Base-by-base conservation (phyloP, 2,113 vertebrate genomes). In the Aspidoscelis tigris region DNA sequence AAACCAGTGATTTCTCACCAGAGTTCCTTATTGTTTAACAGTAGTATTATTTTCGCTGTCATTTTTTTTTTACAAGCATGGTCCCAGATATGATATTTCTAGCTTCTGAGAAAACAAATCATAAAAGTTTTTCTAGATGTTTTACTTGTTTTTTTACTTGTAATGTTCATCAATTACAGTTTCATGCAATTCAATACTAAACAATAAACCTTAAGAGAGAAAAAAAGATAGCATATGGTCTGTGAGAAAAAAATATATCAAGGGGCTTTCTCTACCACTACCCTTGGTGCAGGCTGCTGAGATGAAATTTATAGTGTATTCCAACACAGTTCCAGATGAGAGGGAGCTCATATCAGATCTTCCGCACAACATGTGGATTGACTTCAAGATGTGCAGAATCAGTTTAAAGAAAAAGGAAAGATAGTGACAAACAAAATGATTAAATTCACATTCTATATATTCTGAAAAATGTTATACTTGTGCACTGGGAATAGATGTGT, bases 41-140 rank as follows among this genome's bases (percentile, higher is more conserved):
- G 91, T 84, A 92, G 86, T 39, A 74, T 84, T 89, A 91, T 90
- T 90, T 88, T 93, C 65, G 89, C 90, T 93, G 91, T 92, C n/a
- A n/a, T n/a, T 92, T 90, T 86, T 92, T 93, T 83, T 55, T 0
- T 11, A 74, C 77, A 90, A 24, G 72, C 68, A 81, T 70, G 82
- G 70, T 76, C 74, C 84, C 81, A 81, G 76, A 90, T 0, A 0
- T 88, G 81, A 74, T 77, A 82, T 86, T 91, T 91, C 21, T 88
- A 90, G 76, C 83, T 87, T 47, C 47, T 1, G 2, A 75, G 87
- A 65, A 86, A 91, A 82, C 83, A 93, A 91, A 93, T 92, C 79
- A 88, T 93, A 92, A 86, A 33, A 78, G 75, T 78, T 65, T 86
- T 89, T 79, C 86, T 89, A 89, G 72, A 82, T 81, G 18, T 85